Evolutionary conservation across 1,140 invertebrate genomes (phyloP).

Genomic region (Drosophila sulfurigaster): DNA sequence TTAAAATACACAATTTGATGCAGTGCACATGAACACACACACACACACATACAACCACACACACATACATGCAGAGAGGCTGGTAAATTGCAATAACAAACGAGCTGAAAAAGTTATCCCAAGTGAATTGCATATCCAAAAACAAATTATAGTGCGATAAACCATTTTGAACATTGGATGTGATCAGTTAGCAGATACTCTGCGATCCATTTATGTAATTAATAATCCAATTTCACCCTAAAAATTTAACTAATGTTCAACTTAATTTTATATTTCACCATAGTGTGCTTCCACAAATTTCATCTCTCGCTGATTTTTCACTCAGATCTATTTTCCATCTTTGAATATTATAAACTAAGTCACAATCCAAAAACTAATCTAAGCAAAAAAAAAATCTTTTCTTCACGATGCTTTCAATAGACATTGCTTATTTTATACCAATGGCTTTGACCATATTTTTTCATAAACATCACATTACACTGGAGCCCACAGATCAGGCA

Average conservation of each 20-base stretch:
- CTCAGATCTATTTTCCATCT: no score
- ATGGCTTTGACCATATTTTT: not conserved
- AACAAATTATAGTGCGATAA: not conserved
- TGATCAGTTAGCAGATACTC: no score
- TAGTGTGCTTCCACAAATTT: no score
- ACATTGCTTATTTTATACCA: not conserved
- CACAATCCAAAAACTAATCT: not conserved
- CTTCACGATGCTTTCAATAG: not conserved
- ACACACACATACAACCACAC: not conserved
- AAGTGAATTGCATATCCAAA: conserved; percentile 24
- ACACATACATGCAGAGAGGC: not conserved
- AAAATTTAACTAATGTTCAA: no score
- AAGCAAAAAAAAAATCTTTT: not conserved
- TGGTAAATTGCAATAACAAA: conserved; percentile 11
- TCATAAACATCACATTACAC: not conserved
- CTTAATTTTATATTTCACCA: no score
- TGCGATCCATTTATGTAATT: no score
- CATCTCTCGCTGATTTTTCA: no score
- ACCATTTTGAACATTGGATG: not conserved
- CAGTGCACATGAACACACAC: not conserved
- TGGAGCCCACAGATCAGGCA: not conserved
- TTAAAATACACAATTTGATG: conserved; percentile 34
- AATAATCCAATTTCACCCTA: no score
- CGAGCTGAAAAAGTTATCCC: conserved; percentile 16
- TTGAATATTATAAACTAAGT: no score